These are phyloP conservation scores for Zosterops borbonicus DNA, from an alignment of 2,113 vertebrate species.

Conservation along the genomic window DNA sequence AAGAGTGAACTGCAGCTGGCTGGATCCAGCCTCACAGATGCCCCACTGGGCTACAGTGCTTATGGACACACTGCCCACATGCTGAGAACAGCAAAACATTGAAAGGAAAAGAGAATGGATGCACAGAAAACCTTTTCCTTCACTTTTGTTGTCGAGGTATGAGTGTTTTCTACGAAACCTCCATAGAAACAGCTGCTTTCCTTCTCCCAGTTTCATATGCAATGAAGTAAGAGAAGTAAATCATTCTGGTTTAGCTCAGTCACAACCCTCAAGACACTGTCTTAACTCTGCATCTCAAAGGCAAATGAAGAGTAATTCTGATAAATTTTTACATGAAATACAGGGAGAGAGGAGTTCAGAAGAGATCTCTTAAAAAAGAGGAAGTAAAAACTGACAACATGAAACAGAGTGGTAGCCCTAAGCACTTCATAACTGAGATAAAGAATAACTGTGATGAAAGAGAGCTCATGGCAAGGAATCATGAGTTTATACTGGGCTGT, in stretches of 20 bases:
- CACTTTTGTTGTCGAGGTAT: not conserved
- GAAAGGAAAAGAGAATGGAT: not conserved
- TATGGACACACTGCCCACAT: not conserved
- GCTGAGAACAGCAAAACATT: not conserved
- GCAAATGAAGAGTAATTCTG: conserved; percentile 27
- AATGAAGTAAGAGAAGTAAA: not conserved
- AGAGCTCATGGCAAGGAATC: not conserved
- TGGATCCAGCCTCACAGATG: not conserved
- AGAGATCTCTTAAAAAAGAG: not conserved
- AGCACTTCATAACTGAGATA: conserved; percentile 8
- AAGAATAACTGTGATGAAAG: not conserved
- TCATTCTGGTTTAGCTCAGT: not conserved
- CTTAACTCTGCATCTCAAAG: conserved; percentile 23
- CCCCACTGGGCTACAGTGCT: not conserved
- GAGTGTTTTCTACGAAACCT: not conserved
- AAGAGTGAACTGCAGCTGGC: not conserved
- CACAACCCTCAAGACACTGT: conserved; percentile 3
- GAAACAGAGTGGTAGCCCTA: not conserved
- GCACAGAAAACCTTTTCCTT: not conserved
- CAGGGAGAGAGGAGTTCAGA: not conserved
- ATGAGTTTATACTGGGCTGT: not conserved
- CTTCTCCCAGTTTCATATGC: not conserved
- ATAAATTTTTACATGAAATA: conserved; percentile 16
- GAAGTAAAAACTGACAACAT: conserved; percentile 15
- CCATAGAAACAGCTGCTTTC: not conserved